phyloP scores from a whole-genome alignment of 2,113 vertebrate genomes.

The Mellivora capensis region DNA sequence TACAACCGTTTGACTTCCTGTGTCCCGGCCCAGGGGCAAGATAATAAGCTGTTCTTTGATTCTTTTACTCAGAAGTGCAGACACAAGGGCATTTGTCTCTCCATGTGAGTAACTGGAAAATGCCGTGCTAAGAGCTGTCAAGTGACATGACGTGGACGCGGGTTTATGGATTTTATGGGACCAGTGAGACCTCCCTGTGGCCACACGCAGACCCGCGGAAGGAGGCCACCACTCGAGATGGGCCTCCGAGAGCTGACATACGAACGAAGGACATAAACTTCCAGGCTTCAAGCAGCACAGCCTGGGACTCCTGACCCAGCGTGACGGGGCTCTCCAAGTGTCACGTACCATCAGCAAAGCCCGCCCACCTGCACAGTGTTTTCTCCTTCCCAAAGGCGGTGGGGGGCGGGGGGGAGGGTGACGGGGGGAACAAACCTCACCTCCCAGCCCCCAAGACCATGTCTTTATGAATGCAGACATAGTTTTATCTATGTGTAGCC shows the following conservation, averaged over 20 bases:
- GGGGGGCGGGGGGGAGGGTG: background rate
- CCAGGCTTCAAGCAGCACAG: background rate
- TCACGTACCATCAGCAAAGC: background rate
- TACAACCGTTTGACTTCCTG: background rate
- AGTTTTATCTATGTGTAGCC: accelerated
- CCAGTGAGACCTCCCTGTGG: accelerated
- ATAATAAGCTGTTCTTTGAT: background rate
- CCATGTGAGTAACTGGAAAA: background rate
- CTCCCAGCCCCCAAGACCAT: background rate
- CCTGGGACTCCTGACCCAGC: background rate
- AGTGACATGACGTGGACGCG: background rate
- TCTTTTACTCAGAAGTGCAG: background rate
- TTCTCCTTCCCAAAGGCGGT: background rate
- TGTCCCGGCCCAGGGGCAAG: accelerated
- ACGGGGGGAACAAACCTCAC: background rate
- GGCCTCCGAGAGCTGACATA: background rate
- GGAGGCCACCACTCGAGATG: background rate
- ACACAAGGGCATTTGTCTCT: background rate
- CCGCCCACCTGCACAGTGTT: too few relatives aligned
- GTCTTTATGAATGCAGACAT: background rate
- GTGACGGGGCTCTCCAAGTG: accelerated
- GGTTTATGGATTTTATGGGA: background rate
- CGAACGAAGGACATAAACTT: background rate
- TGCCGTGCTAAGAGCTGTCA: background rate
- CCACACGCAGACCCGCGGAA: background rate